Evolutionary conservation across 2,113 vertebrate species (phyloP), one percentile per base, ranked within the genome.

Genomic region (Andinoacara biseriatus): DNA sequence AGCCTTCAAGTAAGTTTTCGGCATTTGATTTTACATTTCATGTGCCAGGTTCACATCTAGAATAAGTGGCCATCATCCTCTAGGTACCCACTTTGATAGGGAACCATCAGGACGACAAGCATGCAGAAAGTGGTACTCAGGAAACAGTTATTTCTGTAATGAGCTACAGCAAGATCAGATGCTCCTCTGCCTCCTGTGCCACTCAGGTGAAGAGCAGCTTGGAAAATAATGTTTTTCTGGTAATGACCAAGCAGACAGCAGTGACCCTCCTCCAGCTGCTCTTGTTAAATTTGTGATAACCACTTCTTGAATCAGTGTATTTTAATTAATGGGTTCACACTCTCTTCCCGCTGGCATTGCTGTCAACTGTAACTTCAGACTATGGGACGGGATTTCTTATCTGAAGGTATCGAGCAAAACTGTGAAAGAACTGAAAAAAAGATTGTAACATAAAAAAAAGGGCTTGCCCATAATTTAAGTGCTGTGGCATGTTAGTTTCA

Each of bases 271-370:
- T 83, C 76, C 86, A 78, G 72, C 77, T 87, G 85, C 76, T 85
- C 69, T 88, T 56, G 74, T 76, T 91, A 87, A 86, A 88, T 57
- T 61, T 81, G 75, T 83, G 77, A 79, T 88, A 88, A 88, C 59
- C n/a, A 77, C 61, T 80, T 46, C 65, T 86, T 88, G 79, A 89
- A 84, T 86, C 58, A 52, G 78, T 79, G 86, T 58, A 58, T 87
- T 90, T 87, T 91, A 91, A 90, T 81, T 65, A 85, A 85, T 40
- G 62, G 29, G 59, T 85, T 82, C 78, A 46, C 72, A 76, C 69
- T 54, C n/a, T 38, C 76, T 77, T 83, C 74, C 82, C 65, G 76
- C 60, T 59, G 67, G 79, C 79, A 15, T 52, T 56, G 33, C 75
- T 87, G 72, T 87, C 74, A 58, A 76, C 33, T 35, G 58, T 49